Conservation (phyloP, 2,888 invertebrate species). For the Erebia aethiops region DNA sequence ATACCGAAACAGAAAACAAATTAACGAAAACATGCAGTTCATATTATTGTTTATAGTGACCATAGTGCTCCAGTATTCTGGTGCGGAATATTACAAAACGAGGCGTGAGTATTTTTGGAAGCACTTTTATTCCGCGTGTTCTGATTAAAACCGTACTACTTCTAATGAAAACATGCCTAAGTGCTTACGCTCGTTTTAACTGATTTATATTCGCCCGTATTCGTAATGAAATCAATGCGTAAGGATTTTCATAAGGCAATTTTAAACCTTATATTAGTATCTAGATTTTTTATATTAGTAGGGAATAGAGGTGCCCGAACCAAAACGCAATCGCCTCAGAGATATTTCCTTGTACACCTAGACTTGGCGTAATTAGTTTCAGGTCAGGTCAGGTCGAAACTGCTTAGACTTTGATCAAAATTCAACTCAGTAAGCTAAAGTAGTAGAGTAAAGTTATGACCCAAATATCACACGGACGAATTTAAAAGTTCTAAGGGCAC, state of each 20-base stretch:
- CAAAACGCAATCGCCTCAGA: too few relatives aligned
- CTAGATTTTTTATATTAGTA: too few relatives aligned
- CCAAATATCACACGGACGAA: too few relatives aligned
- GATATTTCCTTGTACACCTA: too few relatives aligned
- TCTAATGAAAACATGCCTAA: slow-evolving; percentile 11
- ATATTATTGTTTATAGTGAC: slow-evolving; percentile 72
- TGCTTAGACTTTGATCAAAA: too few relatives aligned
- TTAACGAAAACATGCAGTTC: slow-evolving; percentile 58
- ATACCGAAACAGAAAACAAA: slow-evolving; percentile 43
- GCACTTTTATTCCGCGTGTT: slow-evolving; percentile 38
- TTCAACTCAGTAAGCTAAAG: too few relatives aligned
- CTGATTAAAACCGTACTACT: slow-evolving; percentile 28
- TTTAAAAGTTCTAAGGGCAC: too few relatives aligned
- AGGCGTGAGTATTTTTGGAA: slow-evolving; percentile 71
- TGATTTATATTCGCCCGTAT: slow-evolving; percentile 8
- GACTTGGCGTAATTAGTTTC: too few relatives aligned
- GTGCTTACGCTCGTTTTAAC: slow-evolving; percentile 3
- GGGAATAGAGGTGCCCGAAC: too few relatives aligned
- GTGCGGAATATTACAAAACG: slow-evolving; percentile 70
- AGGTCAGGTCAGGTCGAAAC: too few relatives aligned
- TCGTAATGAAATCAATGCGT: slow-evolving; percentile 6
- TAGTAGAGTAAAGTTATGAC: too few relatives aligned
- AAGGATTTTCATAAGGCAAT: background rate
- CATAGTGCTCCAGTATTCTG: slow-evolving; percentile 63
- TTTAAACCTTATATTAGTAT: background rate